phyloP scores from a whole-genome alignment of 2,113 vertebrate genomes.

The Alligator mississippiensis region DNA sequence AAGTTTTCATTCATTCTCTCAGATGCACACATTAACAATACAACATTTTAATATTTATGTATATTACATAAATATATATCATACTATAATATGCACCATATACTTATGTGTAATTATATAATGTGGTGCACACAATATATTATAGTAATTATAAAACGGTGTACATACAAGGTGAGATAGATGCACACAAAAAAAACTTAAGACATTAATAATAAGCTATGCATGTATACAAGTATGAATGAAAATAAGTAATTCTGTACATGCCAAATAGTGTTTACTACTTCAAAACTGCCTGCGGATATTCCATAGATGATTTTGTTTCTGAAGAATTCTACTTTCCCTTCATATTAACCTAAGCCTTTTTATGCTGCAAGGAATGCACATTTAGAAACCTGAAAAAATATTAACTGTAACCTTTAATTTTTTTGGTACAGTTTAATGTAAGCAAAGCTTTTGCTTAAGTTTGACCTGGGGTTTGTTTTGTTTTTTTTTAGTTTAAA shows the following conservation, averaged over 20 bases:
- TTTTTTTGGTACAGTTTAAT: neutral
- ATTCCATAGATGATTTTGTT: neutral
- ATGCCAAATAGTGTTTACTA: neutral
- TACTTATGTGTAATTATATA: no score
- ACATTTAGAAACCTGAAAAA: conserved; percentile 16
- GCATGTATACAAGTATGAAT: neutral
- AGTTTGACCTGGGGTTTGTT: neutral
- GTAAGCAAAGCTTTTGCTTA: no score
- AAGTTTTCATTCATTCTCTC: neutral
- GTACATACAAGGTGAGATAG: no score
- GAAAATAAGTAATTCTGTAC: neutral
- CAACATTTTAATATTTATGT: no score
- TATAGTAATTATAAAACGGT: no score
- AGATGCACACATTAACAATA: neutral
- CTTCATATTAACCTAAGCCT: neutral
- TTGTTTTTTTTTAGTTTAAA: neutral
- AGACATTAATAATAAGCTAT: neutral
- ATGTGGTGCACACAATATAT: no score
- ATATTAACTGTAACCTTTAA: neutral
- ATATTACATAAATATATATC: no score
- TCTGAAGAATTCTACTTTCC: neutral
- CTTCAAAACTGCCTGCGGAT: neutral
- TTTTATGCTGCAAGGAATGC: neutral
- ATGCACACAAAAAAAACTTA: no score
- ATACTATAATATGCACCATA: no score